Evolutionary conservation across 1,140 invertebrate species (phyloP), one percentile per base, ranked within the genome.

Genomic region (Euwallacea similis): DNA sequence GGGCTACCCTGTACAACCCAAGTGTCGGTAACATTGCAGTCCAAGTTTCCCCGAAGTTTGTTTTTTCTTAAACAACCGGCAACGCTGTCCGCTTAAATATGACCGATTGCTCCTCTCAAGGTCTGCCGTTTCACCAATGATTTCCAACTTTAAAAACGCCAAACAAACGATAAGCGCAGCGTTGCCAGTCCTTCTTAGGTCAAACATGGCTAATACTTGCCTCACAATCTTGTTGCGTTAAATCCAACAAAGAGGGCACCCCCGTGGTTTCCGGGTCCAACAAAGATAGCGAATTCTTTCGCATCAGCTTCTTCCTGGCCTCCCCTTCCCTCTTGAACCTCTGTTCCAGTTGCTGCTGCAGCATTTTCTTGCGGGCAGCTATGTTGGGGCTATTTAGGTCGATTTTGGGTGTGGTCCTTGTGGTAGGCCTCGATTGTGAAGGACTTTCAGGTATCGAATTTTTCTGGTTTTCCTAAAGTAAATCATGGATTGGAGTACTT

Each of bases 161-260:
- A 33, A 33, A 33, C 21, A 33, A 33, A 33, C 21, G 21, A 4
- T 33, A 33, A 33, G 21, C 21, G 4, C 4, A 33, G 21, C 21
- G 21, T 33, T 33, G 4, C 21, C 21, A 33, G 21, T 33, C 4
- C 21, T 33, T 33, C 4, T 4, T 4, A 33, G 4, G 21, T 33
- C 21, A 4, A 33, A 33, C 21, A 33, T 33, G 21, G 21, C 21
- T 4, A 33, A 33, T 33, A 33, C 21, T 33, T 67, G 67, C 71
- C 72, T 86, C 86, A 70, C 81, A 86, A 76, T 87, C 86, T 69
- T 83, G 84, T 46, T 84, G 82, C 3, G 83, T 86, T 10, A 87
- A 77, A 65, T 85, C 83, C 66, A 84, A 67, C 15, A 86, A 72
- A 7, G 83, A 84, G 42, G 83, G 80, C 65, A 85, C 81, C 6